Conservation (phyloP, 64 coral and sea anemone genomes). For the Acropora yongei region DNA sequence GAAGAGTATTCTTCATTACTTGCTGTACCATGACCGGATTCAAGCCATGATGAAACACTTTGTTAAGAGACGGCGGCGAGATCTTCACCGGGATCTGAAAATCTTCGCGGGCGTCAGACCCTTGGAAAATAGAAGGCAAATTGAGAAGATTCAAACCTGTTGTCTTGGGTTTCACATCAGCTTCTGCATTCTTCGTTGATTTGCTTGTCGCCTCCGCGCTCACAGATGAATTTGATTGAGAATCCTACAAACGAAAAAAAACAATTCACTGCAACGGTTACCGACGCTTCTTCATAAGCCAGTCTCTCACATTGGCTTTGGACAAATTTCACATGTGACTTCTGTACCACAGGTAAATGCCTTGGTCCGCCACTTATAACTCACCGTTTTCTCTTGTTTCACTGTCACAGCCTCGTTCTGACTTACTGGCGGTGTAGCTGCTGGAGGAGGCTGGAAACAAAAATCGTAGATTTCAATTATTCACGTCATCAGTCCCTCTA, state of each 20-base stretch:
- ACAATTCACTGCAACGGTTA: not conserved
- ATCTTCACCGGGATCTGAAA: too few relatives aligned
- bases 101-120: too few relatives aligned
- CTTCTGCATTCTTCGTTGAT: not conserved
- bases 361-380: not conserved
- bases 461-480: not conserved
- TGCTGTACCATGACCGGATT: too few relatives aligned
- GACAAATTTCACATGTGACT: too few relatives aligned
- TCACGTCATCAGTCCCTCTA: too few relatives aligned
- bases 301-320: not conserved
- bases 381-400: constrained; percentile 67
- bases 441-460: constrained; percentile 1
- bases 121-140: not conserved
- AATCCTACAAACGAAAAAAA: not conserved
- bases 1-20: too few relatives aligned
- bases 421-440: not conserved
- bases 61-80: too few relatives aligned
- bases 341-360: too few relatives aligned
- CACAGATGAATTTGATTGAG: constrained; percentile 16
- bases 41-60: too few relatives aligned
- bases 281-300: too few relatives aligned
- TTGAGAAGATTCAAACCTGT: constrained; percentile 9
- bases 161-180: constrained; percentile 21
- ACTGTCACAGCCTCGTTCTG: constrained; percentile 29
- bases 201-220: constrained; percentile 14